Evolutionary conservation across 2,797 vertebrate genomes (phyloP).

Genomic region (Picus viridis): DNA sequence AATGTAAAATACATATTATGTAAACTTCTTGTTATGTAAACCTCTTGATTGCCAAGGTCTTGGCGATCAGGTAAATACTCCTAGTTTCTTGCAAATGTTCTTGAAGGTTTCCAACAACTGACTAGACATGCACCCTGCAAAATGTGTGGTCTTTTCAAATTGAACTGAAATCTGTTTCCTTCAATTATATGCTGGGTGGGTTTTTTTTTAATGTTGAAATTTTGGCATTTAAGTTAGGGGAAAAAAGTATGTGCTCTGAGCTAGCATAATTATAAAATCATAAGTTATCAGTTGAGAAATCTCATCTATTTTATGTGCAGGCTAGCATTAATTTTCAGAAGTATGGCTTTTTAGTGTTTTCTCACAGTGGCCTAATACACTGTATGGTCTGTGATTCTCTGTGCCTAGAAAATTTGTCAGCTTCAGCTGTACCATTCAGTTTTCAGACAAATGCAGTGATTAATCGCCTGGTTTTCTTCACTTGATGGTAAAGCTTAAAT

Average conservation of each 20-base stretch:
- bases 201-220: not conserved
- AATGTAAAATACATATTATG: not conserved
- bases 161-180: not conserved
- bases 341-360: not conserved
- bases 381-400: not conserved
- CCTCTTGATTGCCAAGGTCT: not conserved
- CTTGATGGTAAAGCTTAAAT: not conserved
- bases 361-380: not conserved
- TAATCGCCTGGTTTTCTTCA: not conserved
- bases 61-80: not conserved
- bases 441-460: not conserved
- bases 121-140: not conserved
- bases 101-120: not conserved
- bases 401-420: not conserved
- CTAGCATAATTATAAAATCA: not conserved
- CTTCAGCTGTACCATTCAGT: not conserved
- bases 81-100: not conserved
- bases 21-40: slow-evolving; percentile 3
- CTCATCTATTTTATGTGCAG: not conserved
- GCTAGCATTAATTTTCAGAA: not conserved
- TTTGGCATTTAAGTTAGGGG: not conserved
- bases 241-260: not conserved
- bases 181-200: not conserved
- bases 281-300: not conserved
- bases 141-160: not conserved